Base-by-base conservation (phyloP, 2,113 vertebrate species). In the Casuarius casuarius region DNA sequence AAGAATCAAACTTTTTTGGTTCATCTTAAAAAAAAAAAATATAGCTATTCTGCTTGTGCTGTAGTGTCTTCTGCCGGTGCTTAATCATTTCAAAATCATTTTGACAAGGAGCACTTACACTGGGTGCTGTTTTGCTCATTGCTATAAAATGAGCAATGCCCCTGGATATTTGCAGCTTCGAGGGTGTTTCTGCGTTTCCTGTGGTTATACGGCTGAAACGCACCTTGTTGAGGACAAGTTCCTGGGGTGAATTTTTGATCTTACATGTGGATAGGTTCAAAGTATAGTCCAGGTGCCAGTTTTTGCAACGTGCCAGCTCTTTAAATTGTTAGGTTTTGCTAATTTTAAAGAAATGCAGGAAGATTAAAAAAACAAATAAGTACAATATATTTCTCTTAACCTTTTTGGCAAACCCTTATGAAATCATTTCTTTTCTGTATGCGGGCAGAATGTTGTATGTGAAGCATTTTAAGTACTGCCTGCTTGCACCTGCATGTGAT, bases 11-110 rank as follows among this genome's bases (percentile, higher is more conserved):
- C 33, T 63, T 52, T 65, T 70, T n/a, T 52, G 7, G 29, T 25
- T 33, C 58, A 21, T 68, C 46, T 58, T 66, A 89, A 94, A 66
- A 56, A 84, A 89, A 90, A 16, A 56, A 29, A 17, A 56, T 89
- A 16, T 6, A 49, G 92, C 94, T 93, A 74, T 29, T 66, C 73
- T 84, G 76, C 85, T 76, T n/a, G 31, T 70, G 89, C 95, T 94
- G 91, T 42, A 9, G 31, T 46, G 19, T 18, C 33, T 51, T 35
- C n/a, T 72, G 51, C 28, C 22, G 46, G 26, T 31, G 35, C 12
- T 28, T 54, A 28, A 73, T 29, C 19, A 18, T 28, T 73, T 52
- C 13, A 26, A 73, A 54, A 54, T 26, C 15, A 26, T 38, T 73
- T 54, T 73, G 71, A 28, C 26, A 54, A 56, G 51, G 49, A 71